phyloP scores from a whole-genome alignment of 2,113 vertebrate species.

The Urocolius indicus region DNA sequence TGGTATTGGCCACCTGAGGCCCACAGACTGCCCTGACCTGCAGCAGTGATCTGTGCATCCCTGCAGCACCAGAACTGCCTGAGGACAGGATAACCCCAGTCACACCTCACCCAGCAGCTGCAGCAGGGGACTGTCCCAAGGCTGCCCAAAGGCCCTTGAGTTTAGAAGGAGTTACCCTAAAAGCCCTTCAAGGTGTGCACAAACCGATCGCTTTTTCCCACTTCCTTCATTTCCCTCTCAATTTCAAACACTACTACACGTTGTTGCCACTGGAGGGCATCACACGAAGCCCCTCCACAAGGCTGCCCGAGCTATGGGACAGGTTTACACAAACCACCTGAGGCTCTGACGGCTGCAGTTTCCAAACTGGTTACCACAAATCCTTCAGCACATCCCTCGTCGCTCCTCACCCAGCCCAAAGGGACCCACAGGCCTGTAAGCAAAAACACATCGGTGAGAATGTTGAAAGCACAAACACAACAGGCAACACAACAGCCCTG shows the following conservation, averaged over 20 bases:
- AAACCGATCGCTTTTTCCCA: neutral
- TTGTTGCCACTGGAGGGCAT: slow-evolving; percentile 41
- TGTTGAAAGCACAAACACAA: neutral
- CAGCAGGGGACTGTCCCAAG: neutral
- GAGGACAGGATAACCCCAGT: neutral
- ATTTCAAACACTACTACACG: neutral
- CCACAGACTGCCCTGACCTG: neutral
- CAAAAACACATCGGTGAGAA: neutral
- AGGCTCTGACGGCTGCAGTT: neutral
- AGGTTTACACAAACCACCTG: neutral
- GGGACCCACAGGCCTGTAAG: neutral
- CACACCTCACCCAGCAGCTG: neutral
- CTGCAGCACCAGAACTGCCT: neutral
- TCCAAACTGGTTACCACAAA: neutral
- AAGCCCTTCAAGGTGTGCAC: neutral
- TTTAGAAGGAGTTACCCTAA: neutral
- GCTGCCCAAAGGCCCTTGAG: neutral
- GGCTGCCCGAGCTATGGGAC: neutral
- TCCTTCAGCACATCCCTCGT: accelerated
- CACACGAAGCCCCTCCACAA: neutral
- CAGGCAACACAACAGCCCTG: neutral
- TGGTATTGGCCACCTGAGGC: neutral
- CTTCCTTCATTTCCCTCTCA: neutral
- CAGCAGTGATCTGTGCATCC: neutral
- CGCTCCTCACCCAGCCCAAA: neutral